Evolutionary conservation across 2,888 invertebrate genomes (phyloP).

Genomic region (Iphiclides podalirius): DNA sequence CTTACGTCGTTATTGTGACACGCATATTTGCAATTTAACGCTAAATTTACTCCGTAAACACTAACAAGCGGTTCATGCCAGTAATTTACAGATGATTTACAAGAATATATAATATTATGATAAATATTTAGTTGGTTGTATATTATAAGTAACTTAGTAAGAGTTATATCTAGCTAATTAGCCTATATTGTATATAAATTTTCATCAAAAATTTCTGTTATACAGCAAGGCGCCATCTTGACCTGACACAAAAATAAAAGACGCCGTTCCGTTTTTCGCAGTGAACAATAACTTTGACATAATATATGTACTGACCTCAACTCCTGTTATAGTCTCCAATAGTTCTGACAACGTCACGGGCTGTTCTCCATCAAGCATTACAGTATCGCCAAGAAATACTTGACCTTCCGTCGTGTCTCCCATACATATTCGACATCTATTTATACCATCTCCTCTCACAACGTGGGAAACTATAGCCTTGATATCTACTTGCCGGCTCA

Average conservation of each 20-base stretch:
- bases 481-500: conserved; percentile 64
- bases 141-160: too few species aligned
- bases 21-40: too few species aligned
- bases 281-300: conserved; percentile 42
- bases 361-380: conserved; percentile 68
- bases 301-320: conserved; percentile 50
- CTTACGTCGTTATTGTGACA: too few species aligned
- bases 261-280: conserved; percentile 73
- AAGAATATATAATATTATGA: too few species aligned
- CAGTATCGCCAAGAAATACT: conserved; percentile 67
- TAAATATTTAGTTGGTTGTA: too few species aligned
- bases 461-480: conserved; percentile 72
- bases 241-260: conserved; percentile 43
- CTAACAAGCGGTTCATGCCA: too few species aligned
- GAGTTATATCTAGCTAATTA: too few species aligned
- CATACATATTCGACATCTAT: conserved; percentile 72
- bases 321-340: conserved; percentile 64
- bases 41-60: too few species aligned
- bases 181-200: too few species aligned
- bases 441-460: conserved; percentile 63
- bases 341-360: conserved; percentile 64
- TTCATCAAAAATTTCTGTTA: not conserved
- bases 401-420: conserved; percentile 70
- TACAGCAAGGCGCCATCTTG: conserved; percentile 52
- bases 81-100: too few species aligned